These are phyloP conservation scores for Lepus europaeus DNA, from an alignment of 2,113 vertebrate genomes.

Conservation along the genomic window DNA sequence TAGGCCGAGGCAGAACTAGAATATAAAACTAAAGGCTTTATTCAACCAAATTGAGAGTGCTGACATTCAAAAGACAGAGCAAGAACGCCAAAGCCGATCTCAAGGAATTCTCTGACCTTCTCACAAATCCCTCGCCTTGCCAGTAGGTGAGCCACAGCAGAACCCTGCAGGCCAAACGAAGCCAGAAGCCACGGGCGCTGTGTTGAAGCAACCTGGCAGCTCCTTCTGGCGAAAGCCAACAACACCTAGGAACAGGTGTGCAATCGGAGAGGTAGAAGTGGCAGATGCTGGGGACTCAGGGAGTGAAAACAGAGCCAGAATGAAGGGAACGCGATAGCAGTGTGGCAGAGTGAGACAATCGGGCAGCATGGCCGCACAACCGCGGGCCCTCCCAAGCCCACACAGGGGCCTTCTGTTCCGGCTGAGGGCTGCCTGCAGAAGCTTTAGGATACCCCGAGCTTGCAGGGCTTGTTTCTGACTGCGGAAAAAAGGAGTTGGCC, in stretches of 20 bases:
- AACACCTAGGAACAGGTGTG: background rate
- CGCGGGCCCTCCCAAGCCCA: background rate
- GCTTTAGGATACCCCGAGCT: background rate
- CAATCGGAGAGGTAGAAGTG: background rate
- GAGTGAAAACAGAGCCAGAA: background rate
- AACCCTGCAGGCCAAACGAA: background rate
- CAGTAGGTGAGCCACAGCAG: background rate
- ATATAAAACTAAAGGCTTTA: slow-evolving; percentile 15
- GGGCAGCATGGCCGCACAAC: background rate
- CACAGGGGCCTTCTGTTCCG: background rate
- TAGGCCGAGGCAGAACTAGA: slow-evolving; percentile 6
- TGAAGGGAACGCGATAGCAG: background rate
- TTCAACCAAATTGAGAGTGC: slow-evolving; percentile 31
- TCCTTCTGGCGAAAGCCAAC: background rate
- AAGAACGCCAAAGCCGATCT: background rate
- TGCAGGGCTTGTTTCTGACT: slow-evolving; percentile 22
- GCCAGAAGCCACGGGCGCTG: background rate
- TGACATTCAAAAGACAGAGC: background rate
- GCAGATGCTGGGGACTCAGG: background rate
- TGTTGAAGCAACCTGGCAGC: background rate
- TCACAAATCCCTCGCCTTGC: background rate
- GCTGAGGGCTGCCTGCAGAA: background rate
- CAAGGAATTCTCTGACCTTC: background rate
- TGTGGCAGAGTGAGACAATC: background rate
- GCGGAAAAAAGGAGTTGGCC: background rate